These are phyloP conservation scores for Rhinopomastus cyanomelas DNA, from an alignment of 2,113 vertebrate species.

Conservation along the genomic window DNA sequence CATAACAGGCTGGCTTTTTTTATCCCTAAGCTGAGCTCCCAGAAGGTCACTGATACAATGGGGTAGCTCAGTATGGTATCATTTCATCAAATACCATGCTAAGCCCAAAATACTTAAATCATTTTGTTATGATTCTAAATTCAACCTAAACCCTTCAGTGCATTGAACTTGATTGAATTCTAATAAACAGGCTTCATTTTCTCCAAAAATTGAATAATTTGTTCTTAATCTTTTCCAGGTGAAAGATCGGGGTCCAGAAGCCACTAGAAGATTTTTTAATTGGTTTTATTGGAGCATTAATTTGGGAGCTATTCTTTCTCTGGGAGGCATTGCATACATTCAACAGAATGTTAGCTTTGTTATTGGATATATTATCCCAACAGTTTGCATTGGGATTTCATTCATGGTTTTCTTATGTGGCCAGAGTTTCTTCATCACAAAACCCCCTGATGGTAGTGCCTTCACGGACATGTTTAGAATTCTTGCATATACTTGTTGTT, in stretches of 20 bases:
- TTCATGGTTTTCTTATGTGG: constrained; percentile 89
- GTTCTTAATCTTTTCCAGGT: constrained; percentile 76
- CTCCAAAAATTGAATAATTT: not conserved
- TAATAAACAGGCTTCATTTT: not conserved
- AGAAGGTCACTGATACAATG: not conserved
- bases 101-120: not conserved
- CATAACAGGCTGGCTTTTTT: not conserved
- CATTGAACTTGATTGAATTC: not conserved
- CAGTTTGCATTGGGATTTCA: constrained; percentile 87
- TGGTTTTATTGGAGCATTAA: constrained; percentile 99
- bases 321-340: constrained; percentile 91
- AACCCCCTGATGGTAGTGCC: constrained; percentile 92
- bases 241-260: constrained; percentile 93
- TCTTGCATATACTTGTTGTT: constrained; percentile 82
- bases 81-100: not conserved
- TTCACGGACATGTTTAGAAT: constrained; percentile 91
- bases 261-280: constrained; percentile 94
- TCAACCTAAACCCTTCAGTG: not conserved
- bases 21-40: not conserved
- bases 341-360: constrained; percentile 91
- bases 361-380: constrained; percentile 85
- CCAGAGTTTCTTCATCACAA: constrained; percentile 88
- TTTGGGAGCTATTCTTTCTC: constrained; percentile 90
- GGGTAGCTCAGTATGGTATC: not conserved
- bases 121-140: not conserved